Conservation (phyloP, 2,113 vertebrate genomes). For the Lota lota region DNA sequence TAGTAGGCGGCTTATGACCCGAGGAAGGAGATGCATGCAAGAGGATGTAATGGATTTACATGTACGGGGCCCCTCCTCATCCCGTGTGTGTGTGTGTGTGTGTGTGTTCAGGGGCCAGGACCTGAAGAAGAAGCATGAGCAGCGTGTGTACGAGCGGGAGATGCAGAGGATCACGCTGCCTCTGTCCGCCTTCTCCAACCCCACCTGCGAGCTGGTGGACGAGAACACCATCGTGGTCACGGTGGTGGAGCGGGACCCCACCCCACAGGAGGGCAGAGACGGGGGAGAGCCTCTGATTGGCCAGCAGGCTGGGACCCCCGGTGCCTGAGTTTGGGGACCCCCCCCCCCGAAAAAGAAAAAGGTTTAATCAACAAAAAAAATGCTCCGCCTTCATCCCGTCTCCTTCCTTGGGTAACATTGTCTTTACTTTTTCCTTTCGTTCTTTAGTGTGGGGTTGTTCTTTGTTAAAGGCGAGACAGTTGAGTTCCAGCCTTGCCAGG, state of each 20-base stretch:
- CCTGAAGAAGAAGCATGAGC: conserved; percentile 84
- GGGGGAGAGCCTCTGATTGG: conserved; percentile 81
- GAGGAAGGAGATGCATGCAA: too few species aligned
- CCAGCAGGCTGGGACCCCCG: conserved; percentile 85
- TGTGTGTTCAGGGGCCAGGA: conserved; percentile 78
- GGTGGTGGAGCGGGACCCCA: conserved; percentile 68
- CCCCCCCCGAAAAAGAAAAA: too few species aligned
- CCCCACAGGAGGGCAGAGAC: conserved; percentile 72
- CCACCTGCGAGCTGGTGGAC: conserved; percentile 87
- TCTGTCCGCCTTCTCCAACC: conserved; percentile 88
- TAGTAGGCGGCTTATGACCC: too few species aligned
- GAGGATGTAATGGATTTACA: too few species aligned
- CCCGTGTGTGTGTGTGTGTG: neutral
- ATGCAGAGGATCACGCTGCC: conserved; percentile 93
- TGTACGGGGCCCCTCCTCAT: neutral
- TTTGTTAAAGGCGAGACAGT: too few species aligned
- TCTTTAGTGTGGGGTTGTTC: too few species aligned
- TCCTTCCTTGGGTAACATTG: neutral
- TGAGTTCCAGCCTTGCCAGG: neutral
- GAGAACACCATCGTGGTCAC: conserved; percentile 84
- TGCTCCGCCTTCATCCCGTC: neutral
- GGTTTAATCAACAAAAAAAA: neutral
- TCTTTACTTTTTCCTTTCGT: neutral
- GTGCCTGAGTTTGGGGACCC: conserved; percentile 76
- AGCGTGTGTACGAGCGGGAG: conserved; percentile 84